These are phyloP conservation scores for Maconellicoccus hirsutus DNA, from an alignment of 1,140 invertebrate species.

Conservation along the genomic window DNA sequence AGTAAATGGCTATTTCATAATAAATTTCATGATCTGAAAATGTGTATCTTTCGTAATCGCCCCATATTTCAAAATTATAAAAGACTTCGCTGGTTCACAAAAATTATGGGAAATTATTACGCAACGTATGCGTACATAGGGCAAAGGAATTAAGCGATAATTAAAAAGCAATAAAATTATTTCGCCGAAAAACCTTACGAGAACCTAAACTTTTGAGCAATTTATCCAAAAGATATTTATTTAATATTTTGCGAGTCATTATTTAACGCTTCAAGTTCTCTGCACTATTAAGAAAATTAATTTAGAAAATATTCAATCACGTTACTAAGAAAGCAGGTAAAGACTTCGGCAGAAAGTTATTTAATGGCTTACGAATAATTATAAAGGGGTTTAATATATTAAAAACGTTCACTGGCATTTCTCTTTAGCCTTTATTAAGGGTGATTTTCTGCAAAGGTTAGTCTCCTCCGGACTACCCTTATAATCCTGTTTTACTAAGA, in stretches of 20 bases:
- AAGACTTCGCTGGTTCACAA: too few species aligned
- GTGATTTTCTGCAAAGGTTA: conserved; percentile 16
- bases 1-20: too few species aligned
- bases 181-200: not conserved
- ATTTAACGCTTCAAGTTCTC: conserved; percentile 3
- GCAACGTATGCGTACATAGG: too few species aligned
- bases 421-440: conserved; percentile 17
- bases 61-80: too few species aligned
- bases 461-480: conserved; percentile 14
- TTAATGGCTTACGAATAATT: conserved; percentile 18
- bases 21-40: too few species aligned
- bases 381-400: conserved; percentile 17
- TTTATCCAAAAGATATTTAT: not conserved
- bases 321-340: conserved; percentile 7
- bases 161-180: not conserved
- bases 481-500: conserved; percentile 22
- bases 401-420: conserved; percentile 11
- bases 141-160: not conserved
- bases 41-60: too few species aligned
- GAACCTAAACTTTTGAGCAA: not conserved
- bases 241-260: not conserved
- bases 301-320: conserved; percentile 9
- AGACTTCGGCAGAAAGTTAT: conserved; percentile 12
- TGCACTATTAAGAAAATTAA: not conserved
- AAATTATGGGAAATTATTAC: too few species aligned